phyloP scores from a whole-genome alignment of 2,113 vertebrate genomes.

The Peromyscus maniculatus region DNA sequence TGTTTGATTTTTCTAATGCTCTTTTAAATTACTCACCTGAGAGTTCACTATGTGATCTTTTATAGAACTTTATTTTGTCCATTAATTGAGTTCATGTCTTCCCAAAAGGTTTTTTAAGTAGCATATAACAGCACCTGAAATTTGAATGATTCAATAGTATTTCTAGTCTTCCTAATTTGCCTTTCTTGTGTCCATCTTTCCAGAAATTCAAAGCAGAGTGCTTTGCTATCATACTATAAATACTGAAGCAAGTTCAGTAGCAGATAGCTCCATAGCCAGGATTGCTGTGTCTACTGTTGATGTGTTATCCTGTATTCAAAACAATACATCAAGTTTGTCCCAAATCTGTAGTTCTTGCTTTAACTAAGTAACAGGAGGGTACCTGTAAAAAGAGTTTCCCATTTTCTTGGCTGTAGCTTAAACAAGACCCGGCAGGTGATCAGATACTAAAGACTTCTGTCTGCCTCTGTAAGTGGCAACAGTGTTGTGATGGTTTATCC shows the following conservation, averaged over 20 bases:
- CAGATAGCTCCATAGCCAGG: not conserved
- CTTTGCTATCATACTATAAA: not conserved
- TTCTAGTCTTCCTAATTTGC: not conserved
- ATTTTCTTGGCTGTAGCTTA: too few species aligned
- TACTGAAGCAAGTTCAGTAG: not conserved
- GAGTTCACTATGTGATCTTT: too few species aligned
- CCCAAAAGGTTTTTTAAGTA: not conserved
- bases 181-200: not conserved
- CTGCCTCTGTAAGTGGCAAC: not conserved
- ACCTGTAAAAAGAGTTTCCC: not conserved
- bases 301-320: too few species aligned
- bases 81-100: not conserved
- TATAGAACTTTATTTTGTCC: not conserved
- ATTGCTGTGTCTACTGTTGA: not conserved
- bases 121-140: not conserved
- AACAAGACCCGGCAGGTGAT: not conserved
- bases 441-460: not conserved
- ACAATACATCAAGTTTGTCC: not conserved
- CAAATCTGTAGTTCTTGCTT: not conserved
- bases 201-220: not conserved
- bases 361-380: not conserved
- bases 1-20: not conserved
- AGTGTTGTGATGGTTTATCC: too few species aligned
- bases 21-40: not conserved
- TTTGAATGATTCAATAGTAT: not conserved